These are phyloP conservation scores for Oryzias sinensis DNA, from an alignment of 2,797 vertebrate genomes.

Conservation along the genomic window DNA sequence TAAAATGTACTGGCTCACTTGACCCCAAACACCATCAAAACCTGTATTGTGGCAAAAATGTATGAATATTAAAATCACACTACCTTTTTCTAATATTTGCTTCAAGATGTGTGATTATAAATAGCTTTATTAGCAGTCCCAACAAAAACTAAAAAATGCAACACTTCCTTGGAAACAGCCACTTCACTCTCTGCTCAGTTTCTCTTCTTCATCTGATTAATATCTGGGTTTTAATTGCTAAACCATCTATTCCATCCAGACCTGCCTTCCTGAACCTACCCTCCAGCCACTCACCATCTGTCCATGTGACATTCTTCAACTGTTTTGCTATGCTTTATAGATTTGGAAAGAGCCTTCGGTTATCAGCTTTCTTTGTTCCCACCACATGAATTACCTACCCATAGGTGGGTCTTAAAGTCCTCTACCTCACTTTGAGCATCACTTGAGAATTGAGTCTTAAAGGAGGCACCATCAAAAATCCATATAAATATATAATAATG, in stretches of 20 bases:
- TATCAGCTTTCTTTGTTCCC: slow-evolving; percentile 4
- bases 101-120: slow-evolving; percentile 10
- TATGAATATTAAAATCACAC: too few relatives aligned
- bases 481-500: too few relatives aligned
- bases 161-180: slow-evolving; percentile 38
- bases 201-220: slow-evolving; percentile 16
- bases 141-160: slow-evolving; percentile 1
- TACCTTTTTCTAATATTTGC: slow-evolving; percentile 3
- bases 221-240: slow-evolving; percentile 17
- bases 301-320: slow-evolving; percentile 5
- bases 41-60: too few relatives aligned
- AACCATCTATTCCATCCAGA: slow-evolving; percentile 19
- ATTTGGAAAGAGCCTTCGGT: background rate
- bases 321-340: slow-evolving; percentile 7
- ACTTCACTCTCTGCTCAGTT: slow-evolving; percentile 13
- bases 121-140: too few relatives aligned
- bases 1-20: too few relatives aligned
- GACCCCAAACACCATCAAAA: too few relatives aligned
- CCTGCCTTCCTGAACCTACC: slow-evolving; percentile 12
- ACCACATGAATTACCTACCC: background rate
- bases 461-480: too few relatives aligned
- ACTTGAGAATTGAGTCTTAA: too few relatives aligned
- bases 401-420: background rate
- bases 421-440: background rate
- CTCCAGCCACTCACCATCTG: slow-evolving; percentile 11